Evolutionary conservation across 2,113 vertebrate genomes (phyloP).

Genomic region (Notarius quadriscutis): DNA sequence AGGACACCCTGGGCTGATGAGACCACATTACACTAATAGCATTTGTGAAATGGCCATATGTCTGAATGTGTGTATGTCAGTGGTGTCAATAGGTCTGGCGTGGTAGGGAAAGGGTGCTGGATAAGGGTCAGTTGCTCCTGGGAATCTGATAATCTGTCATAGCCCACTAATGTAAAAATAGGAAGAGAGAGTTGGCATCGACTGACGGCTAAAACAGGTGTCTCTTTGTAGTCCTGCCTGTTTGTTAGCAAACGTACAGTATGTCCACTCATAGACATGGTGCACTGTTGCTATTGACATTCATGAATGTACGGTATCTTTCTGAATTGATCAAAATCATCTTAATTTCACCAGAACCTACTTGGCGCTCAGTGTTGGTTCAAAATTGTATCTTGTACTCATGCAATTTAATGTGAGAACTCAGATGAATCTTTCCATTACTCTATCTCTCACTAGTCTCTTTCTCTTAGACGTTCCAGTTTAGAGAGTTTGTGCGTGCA

Average conservation of each 20-base stretch:
- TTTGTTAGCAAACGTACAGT: constrained; percentile 34
- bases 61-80: constrained; percentile 17
- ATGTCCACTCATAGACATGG: constrained; percentile 20
- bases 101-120: background rate
- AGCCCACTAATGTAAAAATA: constrained; percentile 48
- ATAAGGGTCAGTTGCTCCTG: background rate
- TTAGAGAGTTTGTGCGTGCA: constrained; percentile 27
- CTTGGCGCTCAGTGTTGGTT: background rate
- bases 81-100: constrained; percentile 15
- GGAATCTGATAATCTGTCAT: constrained; percentile 41
- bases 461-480: constrained; percentile 8
- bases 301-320: background rate
- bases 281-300: constrained; percentile 31
- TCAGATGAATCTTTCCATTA: constrained; percentile 24
- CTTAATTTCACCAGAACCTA: background rate
- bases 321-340: constrained; percentile 1
- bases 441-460: background rate
- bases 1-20: constrained; percentile 16
- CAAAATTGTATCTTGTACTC: background rate
- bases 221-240: constrained; percentile 34
- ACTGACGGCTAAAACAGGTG: constrained; percentile 25
- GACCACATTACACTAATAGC: constrained; percentile 43
- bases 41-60: constrained; percentile 35
- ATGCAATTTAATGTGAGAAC: constrained; percentile 9
- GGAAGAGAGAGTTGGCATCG: constrained; percentile 33